phyloP scores from a whole-genome alignment of 2,113 vertebrate species.

The Mola mola region DNA sequence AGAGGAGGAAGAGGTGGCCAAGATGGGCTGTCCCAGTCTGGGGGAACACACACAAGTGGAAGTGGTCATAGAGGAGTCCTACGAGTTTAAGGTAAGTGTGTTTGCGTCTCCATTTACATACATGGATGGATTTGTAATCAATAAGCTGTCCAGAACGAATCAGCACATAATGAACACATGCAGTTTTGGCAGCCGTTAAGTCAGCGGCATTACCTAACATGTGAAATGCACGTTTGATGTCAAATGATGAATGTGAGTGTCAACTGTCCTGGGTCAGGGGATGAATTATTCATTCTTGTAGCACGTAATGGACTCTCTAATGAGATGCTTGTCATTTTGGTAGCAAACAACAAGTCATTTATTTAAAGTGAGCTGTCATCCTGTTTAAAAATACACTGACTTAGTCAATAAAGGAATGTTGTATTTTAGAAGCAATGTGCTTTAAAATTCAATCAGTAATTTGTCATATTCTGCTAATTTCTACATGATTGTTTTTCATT shows the following conservation, averaged over 20 bases:
- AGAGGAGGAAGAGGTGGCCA: constrained; percentile 83
- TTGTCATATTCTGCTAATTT: no score
- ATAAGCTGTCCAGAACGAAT: no score
- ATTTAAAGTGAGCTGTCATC: constrained; percentile 16
- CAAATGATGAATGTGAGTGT: constrained; percentile 19
- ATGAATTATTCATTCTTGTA: constrained; percentile 24
- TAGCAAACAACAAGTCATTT: constrained; percentile 4
- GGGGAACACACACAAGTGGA: constrained; percentile 81
- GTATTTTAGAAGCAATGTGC: no score
- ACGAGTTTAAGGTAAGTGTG: constrained; percentile 82
- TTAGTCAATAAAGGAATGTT: not conserved
- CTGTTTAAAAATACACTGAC: not conserved
- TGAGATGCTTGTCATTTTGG: constrained; percentile 37
- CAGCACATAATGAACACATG: not conserved
- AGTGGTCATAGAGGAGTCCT: constrained; percentile 85
- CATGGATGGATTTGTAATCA: no score
- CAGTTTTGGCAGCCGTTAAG: no score
- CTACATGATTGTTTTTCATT: no score
- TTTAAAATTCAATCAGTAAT: no score
- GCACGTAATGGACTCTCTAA: constrained; percentile 21
- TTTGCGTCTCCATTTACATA: not conserved
- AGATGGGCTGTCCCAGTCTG: constrained; percentile 84
- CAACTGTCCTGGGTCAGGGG: not conserved
- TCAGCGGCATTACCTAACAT: not conserved
- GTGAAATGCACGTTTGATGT: constrained; percentile 16